These are phyloP conservation scores for Muscina levida DNA, from an alignment of 2,888 invertebrate species.

Conservation along the genomic window DNA sequence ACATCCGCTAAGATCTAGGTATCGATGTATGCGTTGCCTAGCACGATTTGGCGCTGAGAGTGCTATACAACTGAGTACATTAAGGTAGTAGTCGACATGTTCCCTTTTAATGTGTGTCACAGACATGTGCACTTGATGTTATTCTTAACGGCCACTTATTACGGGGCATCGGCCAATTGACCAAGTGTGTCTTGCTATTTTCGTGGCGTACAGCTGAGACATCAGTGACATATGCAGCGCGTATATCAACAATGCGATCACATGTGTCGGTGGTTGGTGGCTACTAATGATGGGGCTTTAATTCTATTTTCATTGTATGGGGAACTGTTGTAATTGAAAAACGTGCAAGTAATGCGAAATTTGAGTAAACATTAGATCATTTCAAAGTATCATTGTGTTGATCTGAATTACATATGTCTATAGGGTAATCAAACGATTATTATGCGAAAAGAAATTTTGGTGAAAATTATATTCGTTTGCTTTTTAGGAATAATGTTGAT, in stretches of 20 bases:
- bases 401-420: no score
- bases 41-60: neutral
- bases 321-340: no score
- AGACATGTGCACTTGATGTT: constrained; percentile 42
- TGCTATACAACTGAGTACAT: no score
- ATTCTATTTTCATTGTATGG: no score
- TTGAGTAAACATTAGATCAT: no score
- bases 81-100: constrained; percentile 1
- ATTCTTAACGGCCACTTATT: constrained; percentile 51
- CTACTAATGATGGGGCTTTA: no score
- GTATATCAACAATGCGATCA: constrained; percentile 13
- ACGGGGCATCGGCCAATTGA: neutral
- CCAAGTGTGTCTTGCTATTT: constrained; percentile 25
- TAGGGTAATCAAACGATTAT: no score
- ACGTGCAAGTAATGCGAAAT: no score
- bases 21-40: neutral
- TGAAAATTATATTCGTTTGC: no score
- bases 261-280: neutral
- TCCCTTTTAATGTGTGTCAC: constrained; percentile 28
- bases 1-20: neutral
- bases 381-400: no score
- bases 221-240: constrained; percentile 23
- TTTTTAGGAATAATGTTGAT: no score
- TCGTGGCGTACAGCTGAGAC: constrained; percentile 37
- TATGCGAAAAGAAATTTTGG: no score